Conservation (phyloP, 2,797 vertebrate genomes). For the Lacerta bilineata region DNA sequence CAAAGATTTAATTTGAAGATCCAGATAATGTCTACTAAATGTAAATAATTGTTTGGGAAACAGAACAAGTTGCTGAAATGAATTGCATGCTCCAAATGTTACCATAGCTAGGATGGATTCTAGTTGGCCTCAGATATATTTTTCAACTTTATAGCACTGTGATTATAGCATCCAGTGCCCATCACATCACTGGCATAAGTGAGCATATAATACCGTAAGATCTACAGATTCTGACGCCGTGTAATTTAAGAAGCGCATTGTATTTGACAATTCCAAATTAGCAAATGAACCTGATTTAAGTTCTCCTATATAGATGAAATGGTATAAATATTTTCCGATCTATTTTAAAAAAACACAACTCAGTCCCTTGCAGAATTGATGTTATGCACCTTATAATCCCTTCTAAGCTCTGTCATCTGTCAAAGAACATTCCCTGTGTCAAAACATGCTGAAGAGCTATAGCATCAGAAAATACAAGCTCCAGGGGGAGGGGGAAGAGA, state of each 20-base stretch:
- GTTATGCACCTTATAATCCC: conserved; percentile 3
- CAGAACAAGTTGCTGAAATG: background rate
- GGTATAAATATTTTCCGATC: background rate
- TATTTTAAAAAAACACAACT: background rate
- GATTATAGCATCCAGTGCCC: background rate
- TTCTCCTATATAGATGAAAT: background rate
- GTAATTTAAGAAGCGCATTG: background rate
- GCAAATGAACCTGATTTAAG: background rate
- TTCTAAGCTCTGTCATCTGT: conserved; percentile 9
- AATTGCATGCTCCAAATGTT: background rate
- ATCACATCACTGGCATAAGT: background rate
- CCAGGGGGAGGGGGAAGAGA: conserved; percentile 27
- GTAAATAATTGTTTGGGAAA: conserved; percentile 8
- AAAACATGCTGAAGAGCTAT: conserved; percentile 49
- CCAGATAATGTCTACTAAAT: background rate
- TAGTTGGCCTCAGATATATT: background rate
- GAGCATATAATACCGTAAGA: background rate
- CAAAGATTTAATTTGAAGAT: background rate
- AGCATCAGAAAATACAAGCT: background rate
- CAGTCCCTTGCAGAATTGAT: background rate
- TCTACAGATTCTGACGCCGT: too few relatives aligned
- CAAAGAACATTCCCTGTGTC: conserved; percentile 42
- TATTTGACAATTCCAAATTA: background rate
- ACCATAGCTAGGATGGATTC: background rate
- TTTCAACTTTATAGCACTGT: background rate